These are phyloP conservation scores for Muntiacus reevesi DNA, from an alignment of 2,113 vertebrate species.

Conservation along the genomic window DNA sequence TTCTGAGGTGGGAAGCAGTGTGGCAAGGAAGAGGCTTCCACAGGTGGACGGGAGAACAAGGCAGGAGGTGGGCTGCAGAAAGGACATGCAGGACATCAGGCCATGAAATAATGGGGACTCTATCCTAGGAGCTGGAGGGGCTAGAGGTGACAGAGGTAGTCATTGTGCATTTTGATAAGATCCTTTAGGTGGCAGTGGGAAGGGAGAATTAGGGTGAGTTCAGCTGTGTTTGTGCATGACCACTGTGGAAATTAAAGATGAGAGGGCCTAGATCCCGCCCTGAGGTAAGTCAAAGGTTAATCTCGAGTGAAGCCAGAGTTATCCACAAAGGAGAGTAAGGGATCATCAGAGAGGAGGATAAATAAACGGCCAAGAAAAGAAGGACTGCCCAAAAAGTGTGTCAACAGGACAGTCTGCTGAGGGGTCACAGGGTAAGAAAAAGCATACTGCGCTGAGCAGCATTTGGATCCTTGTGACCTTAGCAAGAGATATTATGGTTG, in stretches of 20 bases:
- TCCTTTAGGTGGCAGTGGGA: not conserved
- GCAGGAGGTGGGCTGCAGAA: not conserved
- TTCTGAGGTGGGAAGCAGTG: not conserved
- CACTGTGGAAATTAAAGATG: not conserved
- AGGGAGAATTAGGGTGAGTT: not conserved
- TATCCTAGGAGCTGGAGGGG: not conserved
- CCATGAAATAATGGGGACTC: fast-evolving
- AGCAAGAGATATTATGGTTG: not conserved
- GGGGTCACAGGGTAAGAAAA: not conserved
- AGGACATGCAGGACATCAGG: no score
- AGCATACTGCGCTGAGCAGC: fast-evolving
- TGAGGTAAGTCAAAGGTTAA: not conserved
- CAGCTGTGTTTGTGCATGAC: not conserved
- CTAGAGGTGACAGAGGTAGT: not conserved
- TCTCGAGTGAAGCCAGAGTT: not conserved
- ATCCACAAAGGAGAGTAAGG: not conserved
- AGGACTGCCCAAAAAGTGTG: fast-evolving
- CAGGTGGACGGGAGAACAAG: no score
- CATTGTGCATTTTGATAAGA: not conserved
- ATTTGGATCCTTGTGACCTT: fast-evolving
- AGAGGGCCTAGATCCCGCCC: not conserved
- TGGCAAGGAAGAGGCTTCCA: not conserved
- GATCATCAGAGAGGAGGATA: not conserved
- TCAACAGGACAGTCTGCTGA: not conserved
- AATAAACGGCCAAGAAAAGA: not conserved